A percentile compares a stretch with the other conserved stretches of the same genome.
These are phyloP conservation scores for Oxystoma pomonae DNA, from an alignment of 2,888 invertebrate species.

Conservation along the genomic window DNA sequence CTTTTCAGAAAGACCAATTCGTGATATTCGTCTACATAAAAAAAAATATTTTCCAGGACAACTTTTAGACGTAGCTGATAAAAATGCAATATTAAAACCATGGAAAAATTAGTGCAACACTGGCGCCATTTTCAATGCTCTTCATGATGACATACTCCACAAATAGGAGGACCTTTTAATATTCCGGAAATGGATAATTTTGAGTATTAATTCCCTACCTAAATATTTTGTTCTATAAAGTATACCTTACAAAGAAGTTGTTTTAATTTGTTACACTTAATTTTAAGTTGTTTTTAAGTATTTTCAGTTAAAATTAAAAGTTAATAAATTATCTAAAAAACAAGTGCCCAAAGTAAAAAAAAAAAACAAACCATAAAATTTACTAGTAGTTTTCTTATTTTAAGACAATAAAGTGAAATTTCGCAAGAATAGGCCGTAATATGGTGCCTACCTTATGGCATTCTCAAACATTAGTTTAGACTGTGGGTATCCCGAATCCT, in stretches of 20 bases:
- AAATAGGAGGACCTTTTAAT: conserved; percentile 3
- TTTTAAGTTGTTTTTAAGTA: not conserved
- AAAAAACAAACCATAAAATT: not conserved
- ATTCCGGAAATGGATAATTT: conserved; percentile 27
- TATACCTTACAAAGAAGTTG: not conserved
- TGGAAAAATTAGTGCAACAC: conserved; percentile 10
- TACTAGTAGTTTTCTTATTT: conserved; percentile 3
- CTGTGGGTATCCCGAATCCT: too few relatives aligned
- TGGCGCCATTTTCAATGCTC: conserved; percentile 13
- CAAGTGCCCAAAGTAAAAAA: not conserved
- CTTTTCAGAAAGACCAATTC: not conserved
- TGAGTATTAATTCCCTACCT: not conserved
- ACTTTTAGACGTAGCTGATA: conserved; percentile 2
- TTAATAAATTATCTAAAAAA: not conserved
- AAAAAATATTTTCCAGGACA: conserved; percentile 6
- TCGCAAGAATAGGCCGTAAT: conserved; percentile 8
- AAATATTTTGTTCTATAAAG: not conserved
- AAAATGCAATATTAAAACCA: conserved; percentile 12
- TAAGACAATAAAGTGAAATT: not conserved
- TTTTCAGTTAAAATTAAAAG: not conserved
- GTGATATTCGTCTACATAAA: not conserved
- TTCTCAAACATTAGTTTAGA: too few relatives aligned
- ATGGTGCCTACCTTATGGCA: conserved; percentile 6
- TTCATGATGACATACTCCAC: conserved; percentile 5
- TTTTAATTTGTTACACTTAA: not conserved